Evolutionary conservation across 2,888 invertebrate species (phyloP).

Genomic region (Seira ritae): DNA sequence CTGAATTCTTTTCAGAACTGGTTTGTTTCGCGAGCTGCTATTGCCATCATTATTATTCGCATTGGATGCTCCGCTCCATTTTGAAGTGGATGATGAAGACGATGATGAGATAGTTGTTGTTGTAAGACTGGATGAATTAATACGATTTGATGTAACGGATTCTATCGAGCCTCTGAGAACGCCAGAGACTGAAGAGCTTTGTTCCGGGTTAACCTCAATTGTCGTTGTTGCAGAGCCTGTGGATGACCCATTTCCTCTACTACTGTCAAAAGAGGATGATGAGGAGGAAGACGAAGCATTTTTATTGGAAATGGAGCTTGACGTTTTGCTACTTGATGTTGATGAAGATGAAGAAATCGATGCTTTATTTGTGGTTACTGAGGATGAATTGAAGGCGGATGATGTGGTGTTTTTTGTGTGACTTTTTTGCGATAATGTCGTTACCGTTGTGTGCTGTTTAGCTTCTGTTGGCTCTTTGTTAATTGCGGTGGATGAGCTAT

Average conservation of each 20-base stretch:
- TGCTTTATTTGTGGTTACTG: slow-evolving; percentile 49
- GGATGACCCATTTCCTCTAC: slow-evolving; percentile 53
- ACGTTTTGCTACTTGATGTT: slow-evolving; percentile 31
- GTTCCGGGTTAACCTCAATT: slow-evolving; percentile 59
- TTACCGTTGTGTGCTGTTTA: slow-evolving; percentile 53
- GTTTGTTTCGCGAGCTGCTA: slow-evolving; percentile 52
- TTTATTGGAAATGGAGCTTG: slow-evolving; percentile 57
- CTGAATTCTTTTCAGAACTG: slow-evolving; percentile 67
- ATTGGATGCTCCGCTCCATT: slow-evolving; percentile 33
- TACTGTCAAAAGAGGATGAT: slow-evolving; percentile 11
- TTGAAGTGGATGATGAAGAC: slow-evolving; percentile 15
- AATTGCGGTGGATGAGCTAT: not conserved
- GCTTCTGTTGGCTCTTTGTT: slow-evolving; percentile 47
- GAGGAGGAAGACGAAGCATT: slow-evolving; percentile 23
- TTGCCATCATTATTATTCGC: slow-evolving; percentile 30
- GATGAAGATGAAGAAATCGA: slow-evolving; percentile 30
- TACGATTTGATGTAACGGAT: slow-evolving; percentile 40
- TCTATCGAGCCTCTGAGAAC: slow-evolving; percentile 36
- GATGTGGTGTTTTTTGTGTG: slow-evolving; percentile 13
- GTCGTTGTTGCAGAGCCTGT: slow-evolving; percentile 33
- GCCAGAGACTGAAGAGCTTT: slow-evolving; percentile 19
- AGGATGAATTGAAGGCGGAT: slow-evolving; percentile 37
- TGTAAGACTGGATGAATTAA: slow-evolving; percentile 55
- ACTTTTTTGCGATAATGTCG: slow-evolving; percentile 11
- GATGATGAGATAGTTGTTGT: slow-evolving; percentile 17